Conservation (phyloP, 2,113 vertebrate species). For the Oceanites oceanicus region DNA sequence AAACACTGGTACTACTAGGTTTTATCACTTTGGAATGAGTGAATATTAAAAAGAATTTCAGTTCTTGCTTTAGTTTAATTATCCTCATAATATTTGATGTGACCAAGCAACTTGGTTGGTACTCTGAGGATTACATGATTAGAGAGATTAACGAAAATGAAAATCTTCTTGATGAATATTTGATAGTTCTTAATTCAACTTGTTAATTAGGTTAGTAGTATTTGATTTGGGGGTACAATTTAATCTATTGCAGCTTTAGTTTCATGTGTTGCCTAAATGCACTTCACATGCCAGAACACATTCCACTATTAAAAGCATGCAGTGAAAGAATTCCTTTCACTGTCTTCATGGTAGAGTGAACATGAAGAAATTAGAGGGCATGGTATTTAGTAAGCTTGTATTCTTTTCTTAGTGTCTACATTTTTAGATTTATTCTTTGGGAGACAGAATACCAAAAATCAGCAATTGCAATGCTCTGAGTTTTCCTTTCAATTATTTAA, state of each 20-base stretch:
- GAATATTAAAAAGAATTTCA: not conserved
- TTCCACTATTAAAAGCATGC: not conserved
- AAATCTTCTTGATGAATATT: constrained; percentile 24
- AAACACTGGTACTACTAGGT: not conserved
- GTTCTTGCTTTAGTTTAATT: constrained; percentile 20
- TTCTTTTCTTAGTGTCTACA: not conserved
- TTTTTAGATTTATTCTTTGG: not conserved
- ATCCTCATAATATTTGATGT: constrained; percentile 32
- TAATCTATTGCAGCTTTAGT: not conserved
- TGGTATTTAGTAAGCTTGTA: not conserved
- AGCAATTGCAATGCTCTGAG: not conserved
- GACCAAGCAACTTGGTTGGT: not conserved
- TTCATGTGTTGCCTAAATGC: not conserved
- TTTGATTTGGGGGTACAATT: constrained; percentile 12
- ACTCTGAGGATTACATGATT: constrained; percentile 15
- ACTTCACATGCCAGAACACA: not conserved
- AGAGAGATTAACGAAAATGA: constrained; percentile 42
- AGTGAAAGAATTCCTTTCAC: not conserved
- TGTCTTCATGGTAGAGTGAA: not conserved
- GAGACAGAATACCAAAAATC: not conserved
- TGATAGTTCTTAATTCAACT: constrained; percentile 39
- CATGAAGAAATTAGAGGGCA: not conserved
- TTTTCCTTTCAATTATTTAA: not conserved
- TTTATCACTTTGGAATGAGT: not conserved
- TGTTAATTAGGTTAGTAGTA: constrained; percentile 33